Percentiles rank a stretch among this genome's conserved stretches.
phyloP scores from a whole-genome alignment of 2,888 invertebrate genomes.

The Chouioia cunea region DNA sequence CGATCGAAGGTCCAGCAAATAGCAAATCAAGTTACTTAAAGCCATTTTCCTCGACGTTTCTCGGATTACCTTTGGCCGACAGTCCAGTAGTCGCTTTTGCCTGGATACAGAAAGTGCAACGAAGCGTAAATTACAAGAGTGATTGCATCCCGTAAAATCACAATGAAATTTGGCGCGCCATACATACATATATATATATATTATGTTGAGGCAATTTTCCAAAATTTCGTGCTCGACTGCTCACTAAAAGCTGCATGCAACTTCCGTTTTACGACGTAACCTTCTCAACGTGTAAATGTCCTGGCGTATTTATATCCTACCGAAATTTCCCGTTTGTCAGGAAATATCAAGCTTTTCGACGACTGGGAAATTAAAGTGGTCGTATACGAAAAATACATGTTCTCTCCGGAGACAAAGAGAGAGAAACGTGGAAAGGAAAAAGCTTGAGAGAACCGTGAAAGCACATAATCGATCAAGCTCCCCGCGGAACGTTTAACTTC shows the following conservation, averaged over 20 bases:
- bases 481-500: constrained; percentile 21
- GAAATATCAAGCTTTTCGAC: no score
- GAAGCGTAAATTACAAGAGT: constrained; percentile 24
- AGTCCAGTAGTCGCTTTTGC: neutral
- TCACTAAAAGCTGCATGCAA: no score
- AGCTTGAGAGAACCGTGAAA: constrained; percentile 1
- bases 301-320: no score
- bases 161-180: constrained; percentile 6
- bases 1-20: constrained; percentile 15
- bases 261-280: no score
- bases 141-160: constrained; percentile 9
- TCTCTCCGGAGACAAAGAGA: no score
- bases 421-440: neutral
- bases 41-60: neutral
- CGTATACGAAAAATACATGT: no score
- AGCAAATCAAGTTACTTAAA: constrained; percentile 30
- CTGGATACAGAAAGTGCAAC: constrained; percentile 1
- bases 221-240: no score
- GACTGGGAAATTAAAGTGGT: no score
- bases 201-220: no score
- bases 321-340: no score
- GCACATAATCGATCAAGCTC: neutral
- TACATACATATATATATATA: no score
- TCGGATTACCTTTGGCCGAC: constrained; percentile 1
- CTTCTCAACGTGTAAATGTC: no score